Percentiles rank a stretch among this genome's conserved stretches.
phyloP scores from a whole-genome alignment of 1,140 invertebrate species.

The Laodelphax striatellus region DNA sequence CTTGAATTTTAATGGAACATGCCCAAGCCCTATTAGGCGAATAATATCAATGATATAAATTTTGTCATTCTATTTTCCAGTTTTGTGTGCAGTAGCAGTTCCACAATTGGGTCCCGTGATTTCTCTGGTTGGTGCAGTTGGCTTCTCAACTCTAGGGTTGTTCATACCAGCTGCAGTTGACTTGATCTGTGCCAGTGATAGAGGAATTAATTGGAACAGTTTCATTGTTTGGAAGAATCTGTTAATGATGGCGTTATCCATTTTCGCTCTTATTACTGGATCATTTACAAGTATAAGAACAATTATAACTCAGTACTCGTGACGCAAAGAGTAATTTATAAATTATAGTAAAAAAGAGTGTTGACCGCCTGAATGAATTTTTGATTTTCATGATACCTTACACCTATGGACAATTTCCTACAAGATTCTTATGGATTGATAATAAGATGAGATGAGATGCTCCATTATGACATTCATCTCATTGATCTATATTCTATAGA shows the following conservation, averaged over 20 bases:
- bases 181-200: slow-evolving; percentile 23
- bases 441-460: too few relatives aligned
- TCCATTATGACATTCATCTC: too few relatives aligned
- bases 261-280: slow-evolving; percentile 50
- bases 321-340: too few relatives aligned
- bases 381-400: too few relatives aligned
- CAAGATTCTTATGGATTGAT: too few relatives aligned
- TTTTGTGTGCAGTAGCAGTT: slow-evolving; percentile 38
- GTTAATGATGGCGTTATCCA: slow-evolving; percentile 34
- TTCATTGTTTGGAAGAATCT: slow-evolving; percentile 17
- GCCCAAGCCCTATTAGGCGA: too few relatives aligned
- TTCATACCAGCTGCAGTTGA: slow-evolving; percentile 52
- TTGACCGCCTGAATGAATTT: too few relatives aligned
- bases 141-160: slow-evolving; percentile 44
- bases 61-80: slow-evolving; percentile 31
- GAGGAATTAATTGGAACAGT: slow-evolving; percentile 12
- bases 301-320: slow-evolving; percentile 33
- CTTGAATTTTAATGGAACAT: too few relatives aligned
- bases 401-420: too few relatives aligned
- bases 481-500: too few relatives aligned
- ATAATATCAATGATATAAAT: slow-evolving; percentile 19
- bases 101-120: slow-evolving; percentile 50
- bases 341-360: too few relatives aligned
- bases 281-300: slow-evolving; percentile 44
- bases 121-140: slow-evolving; percentile 49